phyloP scores from a whole-genome alignment of 2,113 vertebrate species.

The Albula glossodonta region DNA sequence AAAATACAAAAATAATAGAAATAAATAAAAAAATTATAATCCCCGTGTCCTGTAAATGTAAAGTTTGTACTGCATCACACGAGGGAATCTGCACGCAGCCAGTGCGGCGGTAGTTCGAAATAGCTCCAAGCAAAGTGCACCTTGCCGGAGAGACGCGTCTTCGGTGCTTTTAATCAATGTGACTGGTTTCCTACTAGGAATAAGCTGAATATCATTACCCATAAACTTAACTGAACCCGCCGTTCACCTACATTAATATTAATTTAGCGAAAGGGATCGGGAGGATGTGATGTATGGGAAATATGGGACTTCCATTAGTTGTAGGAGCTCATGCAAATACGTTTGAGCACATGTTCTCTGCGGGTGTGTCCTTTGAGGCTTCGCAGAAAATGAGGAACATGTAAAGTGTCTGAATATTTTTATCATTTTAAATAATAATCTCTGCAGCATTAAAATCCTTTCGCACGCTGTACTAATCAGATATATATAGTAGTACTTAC shows the following conservation, averaged over 20 bases:
- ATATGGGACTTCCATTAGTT: slow-evolving; percentile 9
- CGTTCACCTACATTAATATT: slow-evolving; percentile 22
- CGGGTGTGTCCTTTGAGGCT: background rate
- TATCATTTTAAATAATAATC: background rate
- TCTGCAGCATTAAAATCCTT: background rate
- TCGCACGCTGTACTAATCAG: background rate
- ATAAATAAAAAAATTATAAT: background rate
- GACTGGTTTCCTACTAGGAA: slow-evolving; percentile 21
- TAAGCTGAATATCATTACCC: slow-evolving; percentile 16
- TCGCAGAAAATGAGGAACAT: background rate
- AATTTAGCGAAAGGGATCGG: slow-evolving; percentile 13
- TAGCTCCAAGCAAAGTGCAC: slow-evolving; percentile 6
- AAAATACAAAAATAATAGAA: background rate
- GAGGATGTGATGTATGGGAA: slow-evolving; percentile 12
- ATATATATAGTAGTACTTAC: background rate
- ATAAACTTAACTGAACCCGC: slow-evolving; percentile 13
- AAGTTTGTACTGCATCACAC: background rate
- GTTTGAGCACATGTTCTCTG: background rate
- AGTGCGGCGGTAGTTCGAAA: background rate
- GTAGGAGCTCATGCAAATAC: background rate
- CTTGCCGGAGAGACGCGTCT: background rate
- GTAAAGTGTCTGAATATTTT: slow-evolving; percentile 1
- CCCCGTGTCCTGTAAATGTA: background rate
- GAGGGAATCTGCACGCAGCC: background rate
- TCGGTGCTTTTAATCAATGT: slow-evolving; percentile 24